Evolutionary conservation across 1,140 invertebrate species (phyloP), one percentile per base, ranked within the genome.

Genomic region (Aethina tumida): DNA sequence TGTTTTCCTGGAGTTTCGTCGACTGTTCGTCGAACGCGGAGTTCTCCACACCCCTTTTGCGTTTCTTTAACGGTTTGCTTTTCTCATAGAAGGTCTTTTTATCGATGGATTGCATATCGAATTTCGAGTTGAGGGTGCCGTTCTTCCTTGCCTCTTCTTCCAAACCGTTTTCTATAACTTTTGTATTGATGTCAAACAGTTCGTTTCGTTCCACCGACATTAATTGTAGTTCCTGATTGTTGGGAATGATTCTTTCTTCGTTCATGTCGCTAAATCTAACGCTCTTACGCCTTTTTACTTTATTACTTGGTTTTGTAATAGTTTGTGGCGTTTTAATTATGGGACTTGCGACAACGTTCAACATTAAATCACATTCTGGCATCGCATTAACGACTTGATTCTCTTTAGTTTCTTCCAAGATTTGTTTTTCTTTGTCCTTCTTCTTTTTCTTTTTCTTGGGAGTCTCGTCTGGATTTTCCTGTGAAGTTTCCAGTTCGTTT

Each of bases 201-300:
- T 55, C 48, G 29, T 50, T 49, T 9, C 42, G 41, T 2, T 39
- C 10, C 6, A 40, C 43, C 19, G 36, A 36, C 8, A 17, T 47
- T 35, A n/a, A n/a, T 48, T 28, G 21, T 8, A 39, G 16, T 19
- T 45, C 38, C 30, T 51, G 49, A 35, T 50, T 48, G 21, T 38
- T 47, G 9, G 52, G 47, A 9, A 58, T 56, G 10, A 54, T 47
- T 8, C 39, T 33, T 35, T 54, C 47, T 31, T 53, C 25, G 5
- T 50, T 53, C 1, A 52, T 37, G 26, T 53, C 41, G 26, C 52
- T 58, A 22, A 58, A 58, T 28, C 52, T 43, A 5, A 58, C 53
- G 38, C 43, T 52, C 36, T 54, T 56, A 29, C 51, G 39, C 37
- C 46, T 12, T 36, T 33, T 39, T 8, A 43, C 16, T 17, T 17